Percentiles rank a stretch among this genome's conserved stretches.
These are phyloP conservation scores for Rhodinocichla rosea DNA, from an alignment of 2,113 vertebrate species.

Conservation along the genomic window DNA sequence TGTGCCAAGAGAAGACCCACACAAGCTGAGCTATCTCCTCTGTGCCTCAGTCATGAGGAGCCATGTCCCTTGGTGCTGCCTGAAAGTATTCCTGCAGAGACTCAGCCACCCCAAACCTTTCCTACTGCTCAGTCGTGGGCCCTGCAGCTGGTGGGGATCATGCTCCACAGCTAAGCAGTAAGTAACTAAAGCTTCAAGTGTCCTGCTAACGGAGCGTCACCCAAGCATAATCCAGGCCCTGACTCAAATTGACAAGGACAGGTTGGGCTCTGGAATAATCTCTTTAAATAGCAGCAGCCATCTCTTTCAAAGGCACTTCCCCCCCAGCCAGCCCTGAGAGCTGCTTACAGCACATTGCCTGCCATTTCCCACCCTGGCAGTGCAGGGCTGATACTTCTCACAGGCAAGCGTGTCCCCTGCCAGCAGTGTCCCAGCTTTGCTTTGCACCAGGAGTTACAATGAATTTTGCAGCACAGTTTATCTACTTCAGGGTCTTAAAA, in stretches of 20 bases:
- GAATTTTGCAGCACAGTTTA: slow-evolving; percentile 89
- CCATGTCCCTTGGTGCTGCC: neutral
- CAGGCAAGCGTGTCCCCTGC: slow-evolving; percentile 20
- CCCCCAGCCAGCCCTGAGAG: neutral
- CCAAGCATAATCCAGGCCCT: slow-evolving; percentile 55
- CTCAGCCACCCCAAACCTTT: neutral
- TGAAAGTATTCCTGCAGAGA: neutral
- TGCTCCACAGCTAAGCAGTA: slow-evolving; percentile 33
- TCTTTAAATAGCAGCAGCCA: slow-evolving; percentile 70
- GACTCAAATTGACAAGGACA: slow-evolving; percentile 73
- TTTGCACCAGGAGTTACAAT: slow-evolving; percentile 66
- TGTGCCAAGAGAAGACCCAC: neutral
- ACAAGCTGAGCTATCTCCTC: accelerated
- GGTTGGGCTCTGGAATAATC: slow-evolving; percentile 61
- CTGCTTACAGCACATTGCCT: neutral
- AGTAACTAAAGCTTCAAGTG: slow-evolving; percentile 47
- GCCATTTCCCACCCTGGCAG: neutral
- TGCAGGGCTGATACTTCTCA: neutral
- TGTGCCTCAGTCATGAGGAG: accelerated
- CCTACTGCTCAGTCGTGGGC: accelerated
- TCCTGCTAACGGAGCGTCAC: slow-evolving; percentile 47
- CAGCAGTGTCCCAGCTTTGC: neutral
- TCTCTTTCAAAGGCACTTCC: slow-evolving; percentile 1
- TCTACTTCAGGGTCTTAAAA: slow-evolving; percentile 80
- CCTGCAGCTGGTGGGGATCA: neutral